A percentile compares a stretch with the other conserved stretches of the same genome.
These are phyloP conservation scores for Setophaga kirtlandii DNA, from an alignment of 2,113 vertebrate species.

Conservation along the genomic window DNA sequence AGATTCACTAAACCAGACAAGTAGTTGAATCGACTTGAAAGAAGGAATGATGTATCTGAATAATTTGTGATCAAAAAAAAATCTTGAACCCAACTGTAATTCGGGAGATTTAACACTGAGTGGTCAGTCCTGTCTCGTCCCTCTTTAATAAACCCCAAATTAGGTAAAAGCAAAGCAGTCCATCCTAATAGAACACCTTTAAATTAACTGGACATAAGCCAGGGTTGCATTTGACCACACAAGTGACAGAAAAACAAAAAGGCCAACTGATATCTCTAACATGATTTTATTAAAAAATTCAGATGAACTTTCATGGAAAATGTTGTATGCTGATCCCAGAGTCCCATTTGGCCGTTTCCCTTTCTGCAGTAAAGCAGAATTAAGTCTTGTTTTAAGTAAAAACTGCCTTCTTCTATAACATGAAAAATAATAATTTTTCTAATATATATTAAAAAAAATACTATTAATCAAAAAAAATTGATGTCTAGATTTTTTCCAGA, in stretches of 20 bases:
- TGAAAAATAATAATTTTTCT: slow-evolving; percentile 17
- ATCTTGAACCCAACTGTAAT: neutral
- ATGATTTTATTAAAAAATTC: neutral
- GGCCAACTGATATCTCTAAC: neutral
- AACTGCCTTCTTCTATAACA: neutral
- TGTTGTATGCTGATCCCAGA: neutral
- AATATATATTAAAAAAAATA: slow-evolving; percentile 4
- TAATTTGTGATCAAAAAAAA: neutral
- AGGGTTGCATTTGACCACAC: neutral
- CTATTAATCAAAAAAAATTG: neutral
- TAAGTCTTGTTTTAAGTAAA: neutral
- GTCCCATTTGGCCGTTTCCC: neutral
- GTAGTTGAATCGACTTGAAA: neutral
- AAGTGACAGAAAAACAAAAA: neutral
- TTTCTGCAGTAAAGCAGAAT: neutral
- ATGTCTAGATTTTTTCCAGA: slow-evolving; percentile 58
- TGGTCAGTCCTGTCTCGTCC: neutral
- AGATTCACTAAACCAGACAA: neutral
- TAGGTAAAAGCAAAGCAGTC: neutral
- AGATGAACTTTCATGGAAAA: neutral
- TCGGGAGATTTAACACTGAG: neutral
- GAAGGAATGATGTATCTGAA: neutral
- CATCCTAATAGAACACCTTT: neutral
- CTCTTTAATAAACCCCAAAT: neutral
- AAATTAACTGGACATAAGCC: neutral